These are phyloP conservation scores for Orthonyx spaldingii DNA, from an alignment of 2,113 vertebrate genomes.

Conservation along the genomic window DNA sequence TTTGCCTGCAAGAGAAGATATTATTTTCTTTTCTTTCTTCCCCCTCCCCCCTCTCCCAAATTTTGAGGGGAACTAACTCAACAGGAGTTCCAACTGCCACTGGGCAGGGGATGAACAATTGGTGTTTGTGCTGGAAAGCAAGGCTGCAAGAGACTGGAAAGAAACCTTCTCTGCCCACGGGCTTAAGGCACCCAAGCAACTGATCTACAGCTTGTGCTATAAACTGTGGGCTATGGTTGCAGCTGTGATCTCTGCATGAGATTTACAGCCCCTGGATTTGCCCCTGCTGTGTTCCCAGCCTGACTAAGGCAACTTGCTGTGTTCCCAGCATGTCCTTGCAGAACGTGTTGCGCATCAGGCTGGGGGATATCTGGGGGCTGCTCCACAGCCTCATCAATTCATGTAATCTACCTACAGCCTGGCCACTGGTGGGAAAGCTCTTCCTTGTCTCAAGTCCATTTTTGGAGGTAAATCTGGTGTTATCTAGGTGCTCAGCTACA, in stretches of 20 bases:
- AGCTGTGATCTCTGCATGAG: constrained; percentile 22
- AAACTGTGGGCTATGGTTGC: not conserved
- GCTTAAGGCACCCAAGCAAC: not conserved
- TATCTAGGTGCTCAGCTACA: not conserved
- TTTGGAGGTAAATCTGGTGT: not conserved
- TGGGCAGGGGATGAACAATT: not conserved
- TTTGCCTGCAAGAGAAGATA: not conserved
- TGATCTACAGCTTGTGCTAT: not conserved
- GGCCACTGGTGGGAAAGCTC: not conserved
- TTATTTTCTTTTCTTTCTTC: not conserved
- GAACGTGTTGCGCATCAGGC: not conserved
- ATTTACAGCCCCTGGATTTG: not conserved
- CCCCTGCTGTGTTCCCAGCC: not conserved
- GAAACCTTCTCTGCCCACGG: not conserved
- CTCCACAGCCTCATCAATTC: not conserved
- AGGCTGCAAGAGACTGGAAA: not conserved
- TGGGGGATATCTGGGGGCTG: not conserved
- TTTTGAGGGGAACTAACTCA: not conserved
- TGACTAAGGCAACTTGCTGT: not conserved
- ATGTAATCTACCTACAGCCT: not conserved
- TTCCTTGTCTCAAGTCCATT: not conserved
- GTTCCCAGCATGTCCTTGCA: not conserved
- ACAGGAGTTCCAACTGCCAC: no score
- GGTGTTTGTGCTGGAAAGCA: not conserved
- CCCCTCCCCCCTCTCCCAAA: no score